Evolutionary conservation across 1,140 invertebrate species (phyloP).

Genomic region (Lepidurus apus): DNA sequence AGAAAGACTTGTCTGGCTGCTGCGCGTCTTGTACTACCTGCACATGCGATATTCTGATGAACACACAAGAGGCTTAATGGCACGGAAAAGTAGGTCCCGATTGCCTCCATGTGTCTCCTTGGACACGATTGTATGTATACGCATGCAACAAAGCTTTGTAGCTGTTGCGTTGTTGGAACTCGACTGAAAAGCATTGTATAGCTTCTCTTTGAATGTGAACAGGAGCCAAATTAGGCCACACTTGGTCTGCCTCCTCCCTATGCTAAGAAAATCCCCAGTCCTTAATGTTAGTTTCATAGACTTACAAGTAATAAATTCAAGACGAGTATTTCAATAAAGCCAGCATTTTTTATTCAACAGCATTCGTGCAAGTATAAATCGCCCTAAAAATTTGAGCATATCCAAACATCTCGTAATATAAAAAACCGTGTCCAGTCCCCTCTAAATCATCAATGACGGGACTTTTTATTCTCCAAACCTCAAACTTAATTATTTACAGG

Average conservation of each 20-base stretch:
- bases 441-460: too few species aligned
- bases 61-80: slow-evolving; percentile 18
- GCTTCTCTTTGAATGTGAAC: background rate
- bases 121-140: background rate
- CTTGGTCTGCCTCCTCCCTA: background rate
- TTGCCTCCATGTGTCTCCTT: background rate
- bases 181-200: background rate
- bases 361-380: background rate
- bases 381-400: slow-evolving; percentile 16
- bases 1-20: background rate
- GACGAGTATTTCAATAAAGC: background rate
- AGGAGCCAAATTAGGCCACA: slow-evolving; percentile 12
- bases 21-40: background rate
- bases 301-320: background rate
- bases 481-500: too few species aligned
- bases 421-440: background rate
- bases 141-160: background rate
- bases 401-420: background rate
- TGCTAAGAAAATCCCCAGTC: background rate
- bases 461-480: too few species aligned
- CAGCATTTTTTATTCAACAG: slow-evolving; percentile 17
- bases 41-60: background rate
- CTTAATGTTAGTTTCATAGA: background rate
- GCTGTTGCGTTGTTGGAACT: background rate
- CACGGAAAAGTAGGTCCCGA: background rate